Percentiles rank a stretch among this genome's conserved stretches.
Evolutionary conservation across 2,113 vertebrate genomes (phyloP).

Genomic region (Shinisaurus crocodilurus): DNA sequence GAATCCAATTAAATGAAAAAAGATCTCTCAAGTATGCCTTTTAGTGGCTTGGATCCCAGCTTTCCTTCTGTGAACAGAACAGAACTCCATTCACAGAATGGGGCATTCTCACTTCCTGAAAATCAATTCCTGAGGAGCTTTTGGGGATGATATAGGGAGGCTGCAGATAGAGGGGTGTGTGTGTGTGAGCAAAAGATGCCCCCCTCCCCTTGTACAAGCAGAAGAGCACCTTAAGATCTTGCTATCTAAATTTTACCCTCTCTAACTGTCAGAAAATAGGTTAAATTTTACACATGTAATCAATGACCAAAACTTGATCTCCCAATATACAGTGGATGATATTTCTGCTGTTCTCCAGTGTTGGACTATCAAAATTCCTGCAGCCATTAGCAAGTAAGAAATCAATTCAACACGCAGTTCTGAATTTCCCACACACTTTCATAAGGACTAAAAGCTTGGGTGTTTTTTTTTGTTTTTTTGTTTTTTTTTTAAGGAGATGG

Average conservation of each 20-base stretch:
- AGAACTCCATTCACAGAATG: not conserved
- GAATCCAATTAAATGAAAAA: not conserved
- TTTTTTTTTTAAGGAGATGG: not conserved
- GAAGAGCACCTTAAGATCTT: not conserved
- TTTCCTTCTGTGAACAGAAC: not conserved
- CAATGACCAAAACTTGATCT: not conserved
- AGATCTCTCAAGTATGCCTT: not conserved
- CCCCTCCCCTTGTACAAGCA: not conserved
- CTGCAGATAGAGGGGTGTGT: not conserved
- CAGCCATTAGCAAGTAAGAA: not conserved
- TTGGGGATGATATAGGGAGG: not conserved
- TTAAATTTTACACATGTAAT: not conserved
- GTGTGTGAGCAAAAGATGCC: not conserved
- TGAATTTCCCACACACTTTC: not conserved
- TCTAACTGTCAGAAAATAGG: no score
- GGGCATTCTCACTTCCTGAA: not conserved
- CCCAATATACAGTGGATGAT: not conserved
- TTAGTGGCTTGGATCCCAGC: not conserved
- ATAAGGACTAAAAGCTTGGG: not conserved
- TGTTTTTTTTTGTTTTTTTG: not conserved
- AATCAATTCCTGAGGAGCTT: not conserved
- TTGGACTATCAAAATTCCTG: not conserved
- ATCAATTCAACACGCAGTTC: not conserved
- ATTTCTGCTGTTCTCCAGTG: not conserved
- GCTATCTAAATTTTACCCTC: no score